Conservation (phyloP, 2,888 invertebrate species). For the Nysson spinosus region DNA sequence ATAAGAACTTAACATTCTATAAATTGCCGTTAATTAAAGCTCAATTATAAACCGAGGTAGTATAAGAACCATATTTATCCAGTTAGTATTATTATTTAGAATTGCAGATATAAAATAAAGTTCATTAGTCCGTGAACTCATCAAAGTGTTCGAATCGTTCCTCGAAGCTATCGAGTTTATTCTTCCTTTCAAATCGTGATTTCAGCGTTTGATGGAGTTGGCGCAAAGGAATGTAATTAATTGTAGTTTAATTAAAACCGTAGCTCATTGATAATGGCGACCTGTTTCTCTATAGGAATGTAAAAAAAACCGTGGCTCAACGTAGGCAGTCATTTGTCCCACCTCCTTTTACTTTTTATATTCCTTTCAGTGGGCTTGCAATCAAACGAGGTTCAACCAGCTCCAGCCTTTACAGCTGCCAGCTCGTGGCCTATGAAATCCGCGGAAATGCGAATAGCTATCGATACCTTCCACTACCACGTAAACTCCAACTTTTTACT, state of each 20-base stretch:
- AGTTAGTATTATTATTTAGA: too few relatives aligned
- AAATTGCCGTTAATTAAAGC: too few relatives aligned
- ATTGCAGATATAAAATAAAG: too few relatives aligned
- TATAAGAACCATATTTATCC: too few relatives aligned
- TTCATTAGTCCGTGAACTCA: too few relatives aligned
- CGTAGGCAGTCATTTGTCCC: constrained; percentile 1
- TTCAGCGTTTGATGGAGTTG: constrained; percentile 1
- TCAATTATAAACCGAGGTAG: too few relatives aligned
- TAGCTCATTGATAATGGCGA: constrained; percentile 7
- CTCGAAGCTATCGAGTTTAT: too few relatives aligned
- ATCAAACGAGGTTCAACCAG: constrained; percentile 41
- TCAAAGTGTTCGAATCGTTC: too few relatives aligned
- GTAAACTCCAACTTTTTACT: too few relatives aligned
- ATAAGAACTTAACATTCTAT: too few relatives aligned
- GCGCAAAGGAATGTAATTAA: constrained; percentile 16
- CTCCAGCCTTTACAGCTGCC: constrained; percentile 24
- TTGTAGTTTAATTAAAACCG: constrained; percentile 48
- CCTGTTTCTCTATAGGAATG: not conserved
- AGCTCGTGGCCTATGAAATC: constrained; percentile 8
- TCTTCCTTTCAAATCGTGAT: too few relatives aligned
- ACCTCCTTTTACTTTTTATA: constrained; percentile 17
- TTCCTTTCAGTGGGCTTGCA: constrained; percentile 20
- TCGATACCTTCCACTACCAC: too few relatives aligned
- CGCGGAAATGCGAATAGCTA: constrained; percentile 6
- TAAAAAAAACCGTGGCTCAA: not conserved